Conservation (phyloP, 2,113 vertebrate species). For the Lepus europaeus region DNA sequence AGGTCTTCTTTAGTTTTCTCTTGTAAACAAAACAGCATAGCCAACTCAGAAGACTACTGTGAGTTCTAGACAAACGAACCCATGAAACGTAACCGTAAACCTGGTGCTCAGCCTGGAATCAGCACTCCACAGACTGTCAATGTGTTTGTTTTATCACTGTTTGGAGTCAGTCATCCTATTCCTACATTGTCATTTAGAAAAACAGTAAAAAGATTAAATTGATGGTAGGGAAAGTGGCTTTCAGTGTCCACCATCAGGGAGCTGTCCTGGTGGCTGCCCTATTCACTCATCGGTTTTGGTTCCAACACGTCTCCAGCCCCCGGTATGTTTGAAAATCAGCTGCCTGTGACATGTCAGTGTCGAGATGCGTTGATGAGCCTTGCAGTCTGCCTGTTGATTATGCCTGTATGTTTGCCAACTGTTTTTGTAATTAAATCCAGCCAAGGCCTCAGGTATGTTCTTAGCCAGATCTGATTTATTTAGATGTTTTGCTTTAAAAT, state of each 20-base stretch:
- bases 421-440: conserved; percentile 55
- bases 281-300: background rate
- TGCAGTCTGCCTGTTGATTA: conserved; percentile 1
- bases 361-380: background rate
- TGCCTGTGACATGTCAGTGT: background rate
- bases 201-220: background rate
- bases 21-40: background rate
- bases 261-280: fast-evolving
- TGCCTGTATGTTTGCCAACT: conserved; percentile 9
- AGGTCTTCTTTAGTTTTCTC: background rate
- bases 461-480: conserved; percentile 61
- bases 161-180: background rate
- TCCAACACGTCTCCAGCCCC: background rate
- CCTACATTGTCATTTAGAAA: background rate
- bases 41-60: background rate
- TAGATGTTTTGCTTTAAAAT: conserved; percentile 75
- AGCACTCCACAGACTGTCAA: background rate
- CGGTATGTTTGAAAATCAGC: background rate
- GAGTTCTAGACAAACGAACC: background rate
- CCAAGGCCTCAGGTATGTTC: conserved; percentile 44
- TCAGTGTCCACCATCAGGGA: background rate
- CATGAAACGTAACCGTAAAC: background rate
- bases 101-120: background rate
- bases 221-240: background rate
- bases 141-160: background rate